Conservation (phyloP, 2,113 vertebrate species). For the Piprites chloris region DNA sequence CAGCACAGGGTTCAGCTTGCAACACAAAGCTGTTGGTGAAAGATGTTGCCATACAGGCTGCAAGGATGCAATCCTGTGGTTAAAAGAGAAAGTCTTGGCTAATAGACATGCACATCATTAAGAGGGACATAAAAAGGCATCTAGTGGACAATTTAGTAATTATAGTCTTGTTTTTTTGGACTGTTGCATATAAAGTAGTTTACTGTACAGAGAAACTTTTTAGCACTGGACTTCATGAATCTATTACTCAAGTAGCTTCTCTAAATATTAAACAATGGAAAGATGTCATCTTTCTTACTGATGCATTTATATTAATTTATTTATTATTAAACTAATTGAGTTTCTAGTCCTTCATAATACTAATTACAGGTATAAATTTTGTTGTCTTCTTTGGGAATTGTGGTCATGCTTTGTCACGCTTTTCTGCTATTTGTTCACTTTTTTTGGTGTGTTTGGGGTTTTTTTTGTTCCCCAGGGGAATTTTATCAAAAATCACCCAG, state of each 20-base stretch:
- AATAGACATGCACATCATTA: conserved; percentile 26
- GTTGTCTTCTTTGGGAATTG: not conserved
- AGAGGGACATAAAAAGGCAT: conserved; percentile 25
- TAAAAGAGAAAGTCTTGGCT: conserved; percentile 64
- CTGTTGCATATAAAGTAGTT: not conserved
- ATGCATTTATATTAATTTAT: not conserved
- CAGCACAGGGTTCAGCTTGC: conserved; percentile 31
- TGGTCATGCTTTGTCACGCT: not conserved
- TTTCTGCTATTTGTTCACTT: not conserved
- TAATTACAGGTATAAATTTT: not conserved
- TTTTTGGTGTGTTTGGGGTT: not conserved
- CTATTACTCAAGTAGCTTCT: not conserved
- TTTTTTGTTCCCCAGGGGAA: not conserved
- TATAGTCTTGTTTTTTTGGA: not conserved
- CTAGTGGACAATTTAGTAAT: conserved; percentile 24
- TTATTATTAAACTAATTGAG: not conserved
- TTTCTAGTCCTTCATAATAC: not conserved
- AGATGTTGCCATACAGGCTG: conserved; percentile 28
- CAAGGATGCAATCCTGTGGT: conserved; percentile 56
- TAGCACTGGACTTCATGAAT: not conserved
- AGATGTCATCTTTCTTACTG: not conserved
- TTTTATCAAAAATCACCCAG: not conserved
- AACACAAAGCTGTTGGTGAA: conserved; percentile 47
- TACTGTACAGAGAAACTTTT: not conserved
- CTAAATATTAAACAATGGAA: not conserved